A percentile compares a stretch with the other conserved stretches of the same genome.
Conservation (phyloP, 2,113 vertebrate species). For the Nothoprocta perdicaria region DNA sequence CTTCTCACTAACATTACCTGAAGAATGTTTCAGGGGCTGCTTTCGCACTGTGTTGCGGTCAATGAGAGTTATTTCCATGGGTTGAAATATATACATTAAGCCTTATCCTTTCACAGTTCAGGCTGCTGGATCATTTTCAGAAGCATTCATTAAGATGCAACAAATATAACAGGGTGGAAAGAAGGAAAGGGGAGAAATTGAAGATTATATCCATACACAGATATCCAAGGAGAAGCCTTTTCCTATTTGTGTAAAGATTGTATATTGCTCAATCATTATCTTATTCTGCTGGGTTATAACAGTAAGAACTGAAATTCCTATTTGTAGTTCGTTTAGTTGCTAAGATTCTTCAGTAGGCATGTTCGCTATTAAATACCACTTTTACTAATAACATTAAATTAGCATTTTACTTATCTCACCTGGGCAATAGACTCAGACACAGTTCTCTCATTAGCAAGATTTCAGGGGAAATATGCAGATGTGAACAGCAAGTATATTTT, state of each 20-base stretch:
- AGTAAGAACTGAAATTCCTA: neutral
- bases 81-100: neutral
- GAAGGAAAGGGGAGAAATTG: neutral
- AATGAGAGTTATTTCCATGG: neutral
- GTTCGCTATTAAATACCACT: neutral
- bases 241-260: neutral
- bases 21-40: neutral
- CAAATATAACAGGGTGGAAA: fast-evolving
- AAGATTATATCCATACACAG: neutral
- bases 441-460: neutral
- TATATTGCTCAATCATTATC: neutral
- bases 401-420: neutral
- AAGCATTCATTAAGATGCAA: neutral
- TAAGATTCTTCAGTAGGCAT: neutral
- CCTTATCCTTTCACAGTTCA: too few relatives aligned
- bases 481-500: neutral
- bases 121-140: neutral
- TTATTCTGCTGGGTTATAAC: neutral
- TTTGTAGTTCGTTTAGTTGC: neutral
- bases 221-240: neutral
- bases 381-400: neutral
- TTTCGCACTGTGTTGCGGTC: neutral
- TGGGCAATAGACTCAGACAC: neutral
- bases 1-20: neutral
- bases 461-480: neutral